These are phyloP conservation scores for Indri indri DNA, from an alignment of 2,113 vertebrate species.

Conservation along the genomic window DNA sequence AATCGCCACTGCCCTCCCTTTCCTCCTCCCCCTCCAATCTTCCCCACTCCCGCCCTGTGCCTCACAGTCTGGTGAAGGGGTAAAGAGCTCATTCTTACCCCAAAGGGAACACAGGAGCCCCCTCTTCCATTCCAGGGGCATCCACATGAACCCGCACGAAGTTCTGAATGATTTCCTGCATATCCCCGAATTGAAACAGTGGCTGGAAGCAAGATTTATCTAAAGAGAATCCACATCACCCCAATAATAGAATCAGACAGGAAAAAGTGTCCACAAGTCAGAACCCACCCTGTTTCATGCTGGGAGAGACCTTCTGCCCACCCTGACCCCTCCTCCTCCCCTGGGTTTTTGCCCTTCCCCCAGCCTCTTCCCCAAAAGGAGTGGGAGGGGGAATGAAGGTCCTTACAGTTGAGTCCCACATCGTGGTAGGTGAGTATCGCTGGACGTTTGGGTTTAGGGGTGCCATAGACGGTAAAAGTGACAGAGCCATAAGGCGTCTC, in stretches of 20 bases:
- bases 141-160: slow-evolving; percentile 93
- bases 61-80: not conserved
- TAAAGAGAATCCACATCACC: slow-evolving; percentile 76
- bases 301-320: not conserved
- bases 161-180: slow-evolving; percentile 96
- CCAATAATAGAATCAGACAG: slow-evolving; percentile 41
- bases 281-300: not conserved
- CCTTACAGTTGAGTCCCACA: slow-evolving; percentile 93
- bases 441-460: slow-evolving; percentile 90
- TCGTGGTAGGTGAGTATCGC: slow-evolving; percentile 95
- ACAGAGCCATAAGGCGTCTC: slow-evolving; percentile 92
- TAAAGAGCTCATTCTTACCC: slow-evolving; percentile 82
- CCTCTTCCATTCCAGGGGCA: slow-evolving; percentile 92
- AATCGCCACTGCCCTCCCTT: not conserved
- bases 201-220: slow-evolving; percentile 93
- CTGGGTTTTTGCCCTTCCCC: not conserved
- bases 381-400: not conserved
- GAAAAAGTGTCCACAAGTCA: not conserved
- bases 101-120: slow-evolving; percentile 87
- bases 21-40: not conserved
- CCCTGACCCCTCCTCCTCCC: not conserved
- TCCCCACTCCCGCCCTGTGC: not conserved
- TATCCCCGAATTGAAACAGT: slow-evolving; percentile 92
- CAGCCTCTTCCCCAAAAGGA: slow-evolving; percentile 27
- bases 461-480: slow-evolving; percentile 90